A percentile compares a stretch with the other conserved stretches of the same genome.
These are phyloP conservation scores for Hylaeus volcanicus DNA, from an alignment of 1,140 invertebrate genomes.

Conservation along the genomic window DNA sequence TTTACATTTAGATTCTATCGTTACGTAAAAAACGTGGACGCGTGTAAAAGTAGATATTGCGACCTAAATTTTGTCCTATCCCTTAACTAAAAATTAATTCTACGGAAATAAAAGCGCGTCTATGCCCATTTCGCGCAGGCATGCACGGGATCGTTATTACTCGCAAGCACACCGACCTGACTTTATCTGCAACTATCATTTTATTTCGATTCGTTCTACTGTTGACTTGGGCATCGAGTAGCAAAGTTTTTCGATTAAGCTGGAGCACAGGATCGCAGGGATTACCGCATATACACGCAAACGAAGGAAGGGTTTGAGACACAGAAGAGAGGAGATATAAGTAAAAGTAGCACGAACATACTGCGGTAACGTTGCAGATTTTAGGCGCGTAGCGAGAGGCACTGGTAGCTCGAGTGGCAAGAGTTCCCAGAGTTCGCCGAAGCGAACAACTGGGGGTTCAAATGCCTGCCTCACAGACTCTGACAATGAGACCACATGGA, in stretches of 20 bases:
- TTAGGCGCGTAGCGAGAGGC: constrained; percentile 22
- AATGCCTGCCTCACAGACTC: constrained; percentile 12
- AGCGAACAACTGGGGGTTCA: neutral
- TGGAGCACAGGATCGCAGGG: constrained; percentile 45
- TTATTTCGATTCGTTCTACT: constrained; percentile 59
- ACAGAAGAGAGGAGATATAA: constrained; percentile 45
- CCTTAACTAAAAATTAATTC: neutral
- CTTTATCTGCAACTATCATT: constrained; percentile 57
- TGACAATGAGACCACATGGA: neutral
- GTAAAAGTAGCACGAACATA: constrained; percentile 36
- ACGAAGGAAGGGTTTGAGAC: neutral
- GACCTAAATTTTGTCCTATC: neutral
- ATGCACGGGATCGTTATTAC: constrained; percentile 22
- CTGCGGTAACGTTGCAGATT: constrained; percentile 32
- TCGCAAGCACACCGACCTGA: constrained; percentile 18
- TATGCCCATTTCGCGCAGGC: neutral
- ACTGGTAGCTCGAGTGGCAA: constrained; percentile 15
- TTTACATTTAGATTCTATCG: no score
- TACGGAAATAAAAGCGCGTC: neutral
- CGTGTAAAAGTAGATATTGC: no score
- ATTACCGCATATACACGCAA: constrained; percentile 15
- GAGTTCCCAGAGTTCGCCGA: constrained; percentile 2
- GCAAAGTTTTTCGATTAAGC: constrained; percentile 74
- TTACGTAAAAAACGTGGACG: no score
- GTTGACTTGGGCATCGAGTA: constrained; percentile 53